Evolutionary conservation across 30 jellyfish, hydroid and myxozoan species (phyloP), one percentile per base, ranked within the genome.

Genomic region (Hydractinia symbiolongicarpus): DNA sequence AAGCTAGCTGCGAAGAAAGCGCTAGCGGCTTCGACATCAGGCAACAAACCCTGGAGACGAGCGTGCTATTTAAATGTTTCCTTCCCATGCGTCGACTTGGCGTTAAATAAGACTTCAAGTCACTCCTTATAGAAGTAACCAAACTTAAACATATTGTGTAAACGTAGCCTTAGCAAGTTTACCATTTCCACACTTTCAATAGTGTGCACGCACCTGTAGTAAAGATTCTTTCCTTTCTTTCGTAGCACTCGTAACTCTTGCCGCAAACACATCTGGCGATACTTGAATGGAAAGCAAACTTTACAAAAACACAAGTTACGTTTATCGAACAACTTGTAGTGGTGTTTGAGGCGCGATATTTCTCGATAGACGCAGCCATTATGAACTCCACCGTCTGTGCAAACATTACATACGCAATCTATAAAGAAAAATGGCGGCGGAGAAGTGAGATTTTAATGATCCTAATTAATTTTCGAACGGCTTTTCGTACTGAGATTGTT

Each of bases 321-420:
- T 71, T 71, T 71, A 20, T 71, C 80, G 61, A 71, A 71, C 9
- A 71, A 50, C 56, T 50, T 30, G 80, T 71, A 71, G 56, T 71
- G 60, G 9, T 55, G 40, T 50, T 71, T 71, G 40, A 71, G 51
- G 9, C 80, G 80, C 61, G 51, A 71, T 3, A 71, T 20, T 71
- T 71, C 80, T 7, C 80, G 80, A 15, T n/a, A 71, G 4, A 71
- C 80, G 66, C 80, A 71, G 40, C 80, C 80, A 58, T 71, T 71
- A 50, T 71, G 80, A 6, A 71, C 80, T 6, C 67, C 80, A 9
- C 80, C 80, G 4, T 60, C 80, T 30, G 40, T 71, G 61, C 80
- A 71, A 7, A 71, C 80, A 5, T 71, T 71, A 53, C 80, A 71
- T 20, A 20, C 8, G 54, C 80, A 71, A 53, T 71, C 80, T 71